phyloP scores from a whole-genome alignment of 2,888 invertebrate species.

The Ornithoptera priamus region DNA sequence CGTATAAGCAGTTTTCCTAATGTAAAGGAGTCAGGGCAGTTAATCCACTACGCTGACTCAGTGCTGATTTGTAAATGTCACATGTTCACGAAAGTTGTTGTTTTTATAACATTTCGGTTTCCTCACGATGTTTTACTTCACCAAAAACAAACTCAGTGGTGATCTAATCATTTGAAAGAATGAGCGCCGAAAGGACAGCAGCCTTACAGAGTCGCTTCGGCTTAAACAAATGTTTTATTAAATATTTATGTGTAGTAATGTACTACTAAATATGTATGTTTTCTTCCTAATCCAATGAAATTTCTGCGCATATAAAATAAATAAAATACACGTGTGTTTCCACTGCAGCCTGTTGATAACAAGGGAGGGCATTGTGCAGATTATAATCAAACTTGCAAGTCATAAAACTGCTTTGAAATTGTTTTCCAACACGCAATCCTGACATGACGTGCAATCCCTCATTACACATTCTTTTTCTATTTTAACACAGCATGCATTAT shows the following conservation, averaged over 20 bases:
- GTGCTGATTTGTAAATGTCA: too few species aligned
- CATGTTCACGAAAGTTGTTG: too few species aligned
- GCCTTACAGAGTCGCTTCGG: too few species aligned
- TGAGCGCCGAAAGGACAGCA: too few species aligned
- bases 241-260: background rate
- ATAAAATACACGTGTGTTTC: background rate
- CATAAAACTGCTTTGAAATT: constrained; percentile 25
- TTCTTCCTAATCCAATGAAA: background rate
- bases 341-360: constrained; percentile 21
- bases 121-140: too few species aligned
- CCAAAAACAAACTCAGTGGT: too few species aligned
- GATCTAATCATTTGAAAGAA: too few species aligned
- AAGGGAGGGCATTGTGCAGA: constrained; percentile 14
- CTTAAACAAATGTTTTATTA: too few species aligned
- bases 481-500: background rate
- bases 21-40: too few species aligned
- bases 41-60: too few species aligned
- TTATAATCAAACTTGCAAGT: constrained; percentile 25
- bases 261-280: background rate
- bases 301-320: background rate
- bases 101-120: too few species aligned
- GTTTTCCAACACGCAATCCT: constrained; percentile 19
- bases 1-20: too few species aligned
- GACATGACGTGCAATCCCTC: constrained; percentile 11
- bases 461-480: background rate